These are phyloP conservation scores for Punctoribates punctum DNA, from an alignment of 2,888 invertebrate species.

Conservation along the genomic window DNA sequence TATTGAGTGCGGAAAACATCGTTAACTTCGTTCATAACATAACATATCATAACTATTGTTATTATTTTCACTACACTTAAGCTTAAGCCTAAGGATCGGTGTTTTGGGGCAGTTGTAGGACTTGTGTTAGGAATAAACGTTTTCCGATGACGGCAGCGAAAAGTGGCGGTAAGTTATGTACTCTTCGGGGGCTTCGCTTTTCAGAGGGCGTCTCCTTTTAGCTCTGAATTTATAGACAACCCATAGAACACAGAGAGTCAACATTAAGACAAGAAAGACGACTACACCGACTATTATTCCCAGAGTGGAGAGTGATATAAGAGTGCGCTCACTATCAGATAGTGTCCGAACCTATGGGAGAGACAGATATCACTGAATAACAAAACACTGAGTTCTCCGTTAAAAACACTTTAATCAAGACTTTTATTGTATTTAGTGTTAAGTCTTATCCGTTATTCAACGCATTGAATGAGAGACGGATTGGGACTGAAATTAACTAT, in stretches of 20 bases:
- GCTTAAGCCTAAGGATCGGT: neutral
- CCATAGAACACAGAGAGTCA: constrained; percentile 67
- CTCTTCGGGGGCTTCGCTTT: constrained; percentile 48
- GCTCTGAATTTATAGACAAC: constrained; percentile 48
- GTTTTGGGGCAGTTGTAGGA: no score
- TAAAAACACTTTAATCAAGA: neutral
- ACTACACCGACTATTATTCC: constrained; percentile 81
- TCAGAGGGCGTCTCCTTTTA: constrained; percentile 45
- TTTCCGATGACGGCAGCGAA: constrained; percentile 49
- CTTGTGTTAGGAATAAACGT: constrained; percentile 47
- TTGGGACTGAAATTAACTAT: no score
- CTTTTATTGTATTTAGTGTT: neutral
- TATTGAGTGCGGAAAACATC: constrained; percentile 17
- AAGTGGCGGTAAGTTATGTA: constrained; percentile 51
- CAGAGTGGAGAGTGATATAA: constrained; percentile 60
- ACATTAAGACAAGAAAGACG: constrained; percentile 78
- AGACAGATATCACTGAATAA: neutral
- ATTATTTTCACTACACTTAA: constrained; percentile 12
- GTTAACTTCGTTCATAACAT: constrained; percentile 6
- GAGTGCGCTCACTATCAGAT: constrained; percentile 47
- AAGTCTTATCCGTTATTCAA: constrained; percentile 5
- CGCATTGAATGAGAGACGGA: neutral
- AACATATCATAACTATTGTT: constrained; percentile 20
- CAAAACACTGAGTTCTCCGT: neutral
- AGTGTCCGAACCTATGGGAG: constrained; percentile 43